Conservation (phyloP, 2,113 vertebrate species). For the Dendrocopos noguchii region DNA sequence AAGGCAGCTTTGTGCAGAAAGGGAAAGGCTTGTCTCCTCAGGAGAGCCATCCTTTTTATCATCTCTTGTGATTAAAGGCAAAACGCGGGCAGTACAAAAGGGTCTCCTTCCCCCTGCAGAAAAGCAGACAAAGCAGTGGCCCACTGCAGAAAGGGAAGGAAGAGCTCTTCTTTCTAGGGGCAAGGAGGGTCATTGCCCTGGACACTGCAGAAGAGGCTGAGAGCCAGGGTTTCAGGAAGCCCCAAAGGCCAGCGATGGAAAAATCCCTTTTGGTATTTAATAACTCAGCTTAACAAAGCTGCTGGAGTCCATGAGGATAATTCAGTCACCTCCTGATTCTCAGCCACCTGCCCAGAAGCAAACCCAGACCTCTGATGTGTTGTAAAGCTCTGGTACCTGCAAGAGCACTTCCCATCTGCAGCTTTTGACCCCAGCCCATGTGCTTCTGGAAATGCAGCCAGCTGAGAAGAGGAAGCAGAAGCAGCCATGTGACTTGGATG, state of each 20-base stretch:
- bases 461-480: slow-evolving; percentile 21
- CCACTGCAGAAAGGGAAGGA: background rate
- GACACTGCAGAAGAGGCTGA: background rate
- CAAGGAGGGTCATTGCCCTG: background rate
- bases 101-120: background rate
- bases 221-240: background rate
- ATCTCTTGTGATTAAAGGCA: background rate
- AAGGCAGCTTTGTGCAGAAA: background rate
- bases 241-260: background rate
- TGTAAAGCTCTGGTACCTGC: background rate
- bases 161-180: background rate
- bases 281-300: background rate
- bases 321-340: background rate
- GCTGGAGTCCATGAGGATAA: background rate
- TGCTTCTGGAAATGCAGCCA: background rate
- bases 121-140: background rate
- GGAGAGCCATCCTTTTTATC: background rate
- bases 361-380: background rate
- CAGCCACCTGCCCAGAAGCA: background rate
- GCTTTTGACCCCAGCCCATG: background rate
- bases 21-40: background rate
- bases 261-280: background rate
- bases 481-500: background rate
- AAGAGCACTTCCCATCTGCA: background rate
- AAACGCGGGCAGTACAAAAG: background rate